Percentiles rank a stretch among this genome's conserved stretches.
Evolutionary conservation across 1,140 invertebrate genomes (phyloP).

Genomic region (Diuraphis noxia): DNA sequence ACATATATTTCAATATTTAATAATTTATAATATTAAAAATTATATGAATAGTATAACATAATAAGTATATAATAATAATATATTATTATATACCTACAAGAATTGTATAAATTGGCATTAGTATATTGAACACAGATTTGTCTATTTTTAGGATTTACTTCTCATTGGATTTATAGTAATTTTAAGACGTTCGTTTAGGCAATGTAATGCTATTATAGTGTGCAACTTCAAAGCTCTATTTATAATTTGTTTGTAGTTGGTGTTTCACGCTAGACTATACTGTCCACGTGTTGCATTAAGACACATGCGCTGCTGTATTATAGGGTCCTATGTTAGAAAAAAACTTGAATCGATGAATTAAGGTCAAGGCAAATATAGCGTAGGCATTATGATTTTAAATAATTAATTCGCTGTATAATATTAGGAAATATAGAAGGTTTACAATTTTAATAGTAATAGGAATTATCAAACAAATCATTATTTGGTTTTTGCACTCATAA

Average conservation of each 20-base stretch:
- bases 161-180: conserved; percentile 40
- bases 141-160: conserved; percentile 49
- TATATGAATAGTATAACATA: not conserved
- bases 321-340: not conserved
- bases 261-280: conserved; percentile 8
- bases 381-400: not conserved
- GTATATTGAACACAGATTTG: conserved; percentile 33
- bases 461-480: no score
- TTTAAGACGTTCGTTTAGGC: conserved; percentile 45
- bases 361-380: not conserved
- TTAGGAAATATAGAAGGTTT: not conserved
- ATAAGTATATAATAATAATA: no score
- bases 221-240: conserved; percentile 48
- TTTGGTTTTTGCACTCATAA: no score
- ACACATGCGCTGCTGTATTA: not conserved
- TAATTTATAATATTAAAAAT: not conserved
- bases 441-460: not conserved
- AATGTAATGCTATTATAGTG: conserved; percentile 32
- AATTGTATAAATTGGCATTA: conserved; percentile 35
- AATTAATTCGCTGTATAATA: not conserved
- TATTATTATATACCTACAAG: not conserved
- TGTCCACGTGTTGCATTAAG: conserved; percentile 14
- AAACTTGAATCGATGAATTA: not conserved
- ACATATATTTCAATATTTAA: not conserved
- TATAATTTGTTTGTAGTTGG: conserved; percentile 41